Conservation (phyloP, 2,888 invertebrate species). For the Noctua pronuba region DNA sequence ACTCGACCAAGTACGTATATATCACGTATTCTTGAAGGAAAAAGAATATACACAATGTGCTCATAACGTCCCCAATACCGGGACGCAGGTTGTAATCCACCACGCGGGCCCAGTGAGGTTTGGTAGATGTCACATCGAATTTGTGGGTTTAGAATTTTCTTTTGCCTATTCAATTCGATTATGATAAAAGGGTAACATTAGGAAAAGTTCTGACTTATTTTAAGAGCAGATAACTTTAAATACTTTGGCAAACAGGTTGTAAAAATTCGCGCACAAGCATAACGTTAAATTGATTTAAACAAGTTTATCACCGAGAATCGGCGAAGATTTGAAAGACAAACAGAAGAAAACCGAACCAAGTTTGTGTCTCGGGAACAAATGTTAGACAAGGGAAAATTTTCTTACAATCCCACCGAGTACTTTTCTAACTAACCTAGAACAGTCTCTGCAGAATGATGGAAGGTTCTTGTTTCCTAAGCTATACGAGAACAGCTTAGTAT, state of each 20-base stretch:
- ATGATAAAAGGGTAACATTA: constrained; percentile 3
- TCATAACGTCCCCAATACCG: neutral
- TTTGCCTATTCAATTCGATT: neutral
- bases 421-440: constrained; percentile 29
- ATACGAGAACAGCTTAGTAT: constrained; percentile 1
- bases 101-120: neutral
- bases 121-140: neutral
- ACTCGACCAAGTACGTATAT: constrained; percentile 1
- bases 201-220: neutral
- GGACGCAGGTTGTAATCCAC: neutral
- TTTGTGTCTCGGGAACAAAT: constrained; percentile 28
- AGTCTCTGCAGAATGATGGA: neutral
- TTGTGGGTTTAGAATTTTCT: neutral
- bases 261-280: constrained; percentile 34
- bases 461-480: constrained; percentile 15
- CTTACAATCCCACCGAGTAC: constrained; percentile 23
- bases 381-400: constrained; percentile 2
- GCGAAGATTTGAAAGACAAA: constrained; percentile 42
- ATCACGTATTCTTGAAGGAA: constrained; percentile 13
- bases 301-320: constrained; percentile 20
- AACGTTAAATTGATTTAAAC: constrained; percentile 25
- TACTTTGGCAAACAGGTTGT: constrained; percentile 10
- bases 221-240: constrained; percentile 1
- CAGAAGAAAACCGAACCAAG: constrained; percentile 3
- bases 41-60: neutral